Base-by-base conservation (phyloP, 2,888 invertebrate species). In the Ennomos erosarius region DNA sequence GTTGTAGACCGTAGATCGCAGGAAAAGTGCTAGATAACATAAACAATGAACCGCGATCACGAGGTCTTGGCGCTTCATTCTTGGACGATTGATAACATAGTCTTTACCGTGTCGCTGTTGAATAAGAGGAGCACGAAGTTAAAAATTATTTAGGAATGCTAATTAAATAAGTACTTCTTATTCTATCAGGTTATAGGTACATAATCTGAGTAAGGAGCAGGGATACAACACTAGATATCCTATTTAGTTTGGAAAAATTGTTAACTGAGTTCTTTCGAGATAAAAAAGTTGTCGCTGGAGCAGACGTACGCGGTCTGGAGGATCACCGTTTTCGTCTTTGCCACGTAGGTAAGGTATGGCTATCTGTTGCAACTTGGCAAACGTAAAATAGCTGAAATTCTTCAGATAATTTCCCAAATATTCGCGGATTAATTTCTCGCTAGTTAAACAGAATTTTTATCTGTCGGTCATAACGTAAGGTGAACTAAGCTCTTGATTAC, bases 401-500 rank as follows among this genome's bases (percentile, higher is more conserved):
- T 73, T 69, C 37, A 64, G 71, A 73, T 68, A 68, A 68, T 66
- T 72, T 72, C 74, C 68, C 78, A 74, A 37, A 57, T 55, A 81
- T 78, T 76, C 66, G 57, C 54, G 82, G 83, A 85, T 87, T 86
- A 87, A 79, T 81, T 74, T 70, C 68, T 67, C 68, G 62, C 73
- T 67, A 70, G 74, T 60, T 70, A 73, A 68, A 71, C 69, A 75
- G 81, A n/a, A 85, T 85, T 82, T 84, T 76, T 76, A 78, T 76
- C 73, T 35, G 37, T 73, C 42, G 42, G 47, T 46, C n/a, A 53
- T 49, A 53, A 53, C 42, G 52, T 52, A 72, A 78, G 70, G 72
- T 73, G 71, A 67, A 71, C 67, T 84, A 84, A 86, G 75, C 85
- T 81, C 70, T 76, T 83, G 78, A 85, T 84, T 74, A 79, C 75